Base-by-base conservation (phyloP, 2,113 vertebrate species). In the Amphilophus citrinellus region DNA sequence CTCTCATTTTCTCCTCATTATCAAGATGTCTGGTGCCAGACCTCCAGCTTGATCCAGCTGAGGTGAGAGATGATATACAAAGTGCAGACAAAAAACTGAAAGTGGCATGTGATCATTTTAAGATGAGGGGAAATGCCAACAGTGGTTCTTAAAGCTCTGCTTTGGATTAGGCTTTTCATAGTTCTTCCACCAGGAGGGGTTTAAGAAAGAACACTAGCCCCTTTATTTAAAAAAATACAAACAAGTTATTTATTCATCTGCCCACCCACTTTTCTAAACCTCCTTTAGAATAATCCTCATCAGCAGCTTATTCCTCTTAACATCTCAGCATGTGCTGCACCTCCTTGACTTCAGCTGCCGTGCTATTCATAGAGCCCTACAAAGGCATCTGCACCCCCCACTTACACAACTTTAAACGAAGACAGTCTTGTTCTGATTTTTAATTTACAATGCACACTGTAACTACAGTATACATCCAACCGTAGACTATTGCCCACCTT, bases 1-100 rank as follows among this genome's bases (percentile, higher is more conserved):
- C 24, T 90, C 91, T 93, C 93, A 82, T 92, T 95, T 95, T 93
- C 89, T 91, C 80, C 87, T 92, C 88, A 92, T 94, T 94, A 93
- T 93, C 90, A 81, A 90, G 83, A 85, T 73, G 81, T 61, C 87
- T 89, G 80, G 87, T 93, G 88, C 92, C 94, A 92, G 92, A 88
- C 87, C 88, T 89, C 82, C 81, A 73, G 81, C 80, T 61, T 79
- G 84, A 86, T 90, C 88, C 82, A 80, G 66, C 86, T 60, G 80
- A 91, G 75, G 88, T 88, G 89, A 82, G 89, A 84, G 90, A 91
- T 85, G 89, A 88, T 88, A 88, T 92, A 86, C 92, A 85, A 88
- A 87, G 81, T 90, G 88, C 57, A 89, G 91, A 90, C 79, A 80
- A 87, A 87, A 84, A 90, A 65, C 47, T 35, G 39, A 91, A 81